Evolutionary conservation across 2,888 invertebrate species (phyloP).

Genomic region (Tetragnatha montana): DNA sequence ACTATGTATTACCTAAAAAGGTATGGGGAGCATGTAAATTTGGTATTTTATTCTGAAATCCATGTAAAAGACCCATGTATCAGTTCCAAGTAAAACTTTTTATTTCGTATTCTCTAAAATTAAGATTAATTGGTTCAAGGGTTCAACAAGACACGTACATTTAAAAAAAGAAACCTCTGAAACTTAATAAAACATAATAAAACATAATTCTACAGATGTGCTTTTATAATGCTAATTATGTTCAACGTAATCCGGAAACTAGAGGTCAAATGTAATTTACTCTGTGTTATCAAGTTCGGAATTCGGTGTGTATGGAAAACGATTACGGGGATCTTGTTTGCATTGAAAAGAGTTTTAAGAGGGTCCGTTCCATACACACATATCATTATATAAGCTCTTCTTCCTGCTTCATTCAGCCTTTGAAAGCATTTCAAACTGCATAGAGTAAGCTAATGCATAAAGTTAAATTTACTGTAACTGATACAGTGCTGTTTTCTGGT

Average conservation of each 20-base stretch:
- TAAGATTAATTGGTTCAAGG: too few species aligned
- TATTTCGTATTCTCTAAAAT: too few species aligned
- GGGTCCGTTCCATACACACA: not conserved
- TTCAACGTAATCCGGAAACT: conserved; percentile 4
- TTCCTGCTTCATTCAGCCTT: conserved; percentile 7
- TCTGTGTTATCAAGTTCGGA: conserved; percentile 14
- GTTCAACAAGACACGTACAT: too few species aligned
- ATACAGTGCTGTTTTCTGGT: not conserved
- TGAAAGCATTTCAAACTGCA: not conserved
- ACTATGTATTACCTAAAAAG: too few species aligned
- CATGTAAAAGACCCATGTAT: too few species aligned
- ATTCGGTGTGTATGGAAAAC: not conserved
- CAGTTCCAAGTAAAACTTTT: too few species aligned
- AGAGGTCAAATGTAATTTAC: not conserved
- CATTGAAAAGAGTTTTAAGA: not conserved
- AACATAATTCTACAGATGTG: too few species aligned
- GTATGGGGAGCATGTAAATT: too few species aligned
- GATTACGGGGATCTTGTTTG: conserved; percentile 21
- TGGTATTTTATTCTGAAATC: too few species aligned
- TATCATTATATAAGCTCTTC: not conserved
- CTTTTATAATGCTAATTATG: not conserved
- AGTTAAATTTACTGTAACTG: not conserved
- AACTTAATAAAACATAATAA: too few species aligned
- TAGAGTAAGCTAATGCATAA: not conserved
- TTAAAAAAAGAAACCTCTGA: too few species aligned